Percentiles rank a stretch among this genome's conserved stretches.
Evolutionary conservation across 2,113 vertebrate species (phyloP).

Genomic region (Cryptoleucopteryx plumbea): DNA sequence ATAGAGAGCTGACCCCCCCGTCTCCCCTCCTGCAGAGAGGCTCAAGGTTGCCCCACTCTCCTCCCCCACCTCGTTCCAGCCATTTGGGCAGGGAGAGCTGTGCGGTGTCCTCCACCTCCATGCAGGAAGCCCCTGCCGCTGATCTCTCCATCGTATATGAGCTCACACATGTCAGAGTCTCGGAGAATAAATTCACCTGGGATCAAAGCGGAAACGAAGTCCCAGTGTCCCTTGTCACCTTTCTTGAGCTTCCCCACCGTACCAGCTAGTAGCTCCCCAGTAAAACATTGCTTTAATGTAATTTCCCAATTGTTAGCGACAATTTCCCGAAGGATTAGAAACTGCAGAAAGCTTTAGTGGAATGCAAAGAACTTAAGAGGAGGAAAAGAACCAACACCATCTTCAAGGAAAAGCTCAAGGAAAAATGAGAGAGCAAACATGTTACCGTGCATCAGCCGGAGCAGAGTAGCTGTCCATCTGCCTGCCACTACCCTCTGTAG

Average conservation of each 20-base stretch:
- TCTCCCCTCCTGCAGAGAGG: neutral
- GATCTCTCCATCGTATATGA: neutral
- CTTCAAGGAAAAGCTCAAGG: neutral
- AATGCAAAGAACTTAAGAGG: neutral
- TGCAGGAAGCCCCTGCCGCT: neutral
- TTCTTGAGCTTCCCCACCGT: neutral
- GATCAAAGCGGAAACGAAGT: neutral
- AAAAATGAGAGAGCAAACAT: neutral
- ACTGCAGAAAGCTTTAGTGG: neutral
- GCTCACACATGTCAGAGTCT: neutral
- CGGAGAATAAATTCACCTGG: neutral
- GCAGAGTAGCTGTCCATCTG: neutral
- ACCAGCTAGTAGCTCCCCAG: neutral
- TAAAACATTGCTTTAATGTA: neutral
- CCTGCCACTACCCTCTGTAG: neutral
- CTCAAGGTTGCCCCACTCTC: neutral
- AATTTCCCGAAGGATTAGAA: neutral
- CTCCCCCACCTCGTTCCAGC: neutral
- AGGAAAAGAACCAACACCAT: neutral
- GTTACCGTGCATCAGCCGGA: accelerated
- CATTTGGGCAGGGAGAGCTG: neutral
- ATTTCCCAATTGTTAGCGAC: neutral
- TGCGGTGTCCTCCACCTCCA: neutral
- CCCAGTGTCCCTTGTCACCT: neutral
- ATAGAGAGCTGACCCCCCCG: neutral